Conservation (phyloP, 2,888 invertebrate genomes). For the Oxyscelio sp. region DNA sequence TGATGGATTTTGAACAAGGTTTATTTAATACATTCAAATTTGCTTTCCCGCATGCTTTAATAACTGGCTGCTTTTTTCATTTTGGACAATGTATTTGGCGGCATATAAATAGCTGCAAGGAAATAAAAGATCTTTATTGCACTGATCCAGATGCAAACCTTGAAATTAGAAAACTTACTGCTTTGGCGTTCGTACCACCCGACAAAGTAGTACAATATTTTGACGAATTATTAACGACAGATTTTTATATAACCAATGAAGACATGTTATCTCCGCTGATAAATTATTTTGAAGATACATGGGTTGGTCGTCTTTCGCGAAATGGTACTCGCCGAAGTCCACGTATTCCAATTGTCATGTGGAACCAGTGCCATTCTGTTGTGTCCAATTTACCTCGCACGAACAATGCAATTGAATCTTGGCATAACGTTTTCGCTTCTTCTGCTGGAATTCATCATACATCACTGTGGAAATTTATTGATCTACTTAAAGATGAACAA, state of each 20-base stretch:
- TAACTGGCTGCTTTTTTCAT: constrained; percentile 13
- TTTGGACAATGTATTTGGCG: constrained; percentile 22
- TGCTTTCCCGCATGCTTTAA: neutral
- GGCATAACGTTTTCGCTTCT: no score
- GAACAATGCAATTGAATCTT: no score
- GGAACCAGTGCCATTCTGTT: no score
- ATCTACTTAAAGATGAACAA: no score
- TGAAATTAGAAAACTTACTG: constrained; percentile 12
- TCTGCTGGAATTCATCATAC: no score
- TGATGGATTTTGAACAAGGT: constrained; percentile 17
- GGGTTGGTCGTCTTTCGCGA: neutral
- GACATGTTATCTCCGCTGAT: neutral
- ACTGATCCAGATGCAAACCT: constrained; percentile 1
- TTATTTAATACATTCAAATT: neutral
- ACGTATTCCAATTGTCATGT: no score
- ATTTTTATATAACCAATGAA: neutral
- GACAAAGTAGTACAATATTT: constrained; percentile 1
- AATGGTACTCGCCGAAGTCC: no score
- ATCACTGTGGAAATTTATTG: no score
- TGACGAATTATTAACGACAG: neutral
- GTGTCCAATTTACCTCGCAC: no score
- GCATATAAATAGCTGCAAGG: neutral
- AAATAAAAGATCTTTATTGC: constrained; percentile 15
- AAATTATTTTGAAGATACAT: no score
- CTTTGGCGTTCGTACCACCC: constrained; percentile 1